Conservation (phyloP, 1,140 invertebrate genomes). For the Galleria mellonella region DNA sequence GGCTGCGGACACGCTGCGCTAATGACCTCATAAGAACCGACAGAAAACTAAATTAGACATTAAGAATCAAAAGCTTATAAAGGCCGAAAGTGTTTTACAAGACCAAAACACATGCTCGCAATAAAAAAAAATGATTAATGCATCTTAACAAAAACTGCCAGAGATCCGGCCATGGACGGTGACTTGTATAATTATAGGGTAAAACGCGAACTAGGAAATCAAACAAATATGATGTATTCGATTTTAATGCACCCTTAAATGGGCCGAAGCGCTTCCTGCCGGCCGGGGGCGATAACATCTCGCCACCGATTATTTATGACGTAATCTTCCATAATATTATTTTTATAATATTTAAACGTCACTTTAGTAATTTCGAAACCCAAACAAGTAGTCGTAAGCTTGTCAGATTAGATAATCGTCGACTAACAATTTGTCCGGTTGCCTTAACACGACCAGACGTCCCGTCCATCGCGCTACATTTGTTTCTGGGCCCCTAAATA, state of each 20-base stretch:
- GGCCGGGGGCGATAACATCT: slow-evolving; percentile 58
- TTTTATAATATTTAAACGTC: slow-evolving; percentile 56
- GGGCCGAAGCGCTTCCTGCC: slow-evolving; percentile 67
- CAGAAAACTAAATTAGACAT: slow-evolving; percentile 57
- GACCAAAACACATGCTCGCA: slow-evolving; percentile 57
- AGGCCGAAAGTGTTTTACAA: slow-evolving; percentile 60
- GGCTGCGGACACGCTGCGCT: slow-evolving; percentile 45
- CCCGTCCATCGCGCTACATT: slow-evolving; percentile 16
- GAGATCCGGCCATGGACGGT: slow-evolving; percentile 62
- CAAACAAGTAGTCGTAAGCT: slow-evolving; percentile 50
- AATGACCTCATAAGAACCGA: slow-evolving; percentile 50
- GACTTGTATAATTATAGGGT: slow-evolving; percentile 72
- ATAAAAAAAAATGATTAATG: slow-evolving; percentile 69
- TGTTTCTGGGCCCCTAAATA: slow-evolving; percentile 24
- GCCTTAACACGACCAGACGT: slow-evolving; percentile 28
- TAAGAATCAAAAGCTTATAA: slow-evolving; percentile 56
- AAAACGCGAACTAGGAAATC: slow-evolving; percentile 71
- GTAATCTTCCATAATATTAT: slow-evolving; percentile 47
- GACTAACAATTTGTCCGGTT: slow-evolving; percentile 37
- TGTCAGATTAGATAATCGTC: slow-evolving; percentile 56
- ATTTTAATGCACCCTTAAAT: slow-evolving; percentile 74
- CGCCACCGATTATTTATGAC: slow-evolving; percentile 55
- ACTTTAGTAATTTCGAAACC: slow-evolving; percentile 55
- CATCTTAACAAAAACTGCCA: slow-evolving; percentile 54
- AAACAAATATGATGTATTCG: slow-evolving; percentile 75